Percentiles rank a stretch among this genome's conserved stretches.
phyloP scores from a whole-genome alignment of 2,888 invertebrate genomes.

The Caenorhabditis sulstoni region DNA sequence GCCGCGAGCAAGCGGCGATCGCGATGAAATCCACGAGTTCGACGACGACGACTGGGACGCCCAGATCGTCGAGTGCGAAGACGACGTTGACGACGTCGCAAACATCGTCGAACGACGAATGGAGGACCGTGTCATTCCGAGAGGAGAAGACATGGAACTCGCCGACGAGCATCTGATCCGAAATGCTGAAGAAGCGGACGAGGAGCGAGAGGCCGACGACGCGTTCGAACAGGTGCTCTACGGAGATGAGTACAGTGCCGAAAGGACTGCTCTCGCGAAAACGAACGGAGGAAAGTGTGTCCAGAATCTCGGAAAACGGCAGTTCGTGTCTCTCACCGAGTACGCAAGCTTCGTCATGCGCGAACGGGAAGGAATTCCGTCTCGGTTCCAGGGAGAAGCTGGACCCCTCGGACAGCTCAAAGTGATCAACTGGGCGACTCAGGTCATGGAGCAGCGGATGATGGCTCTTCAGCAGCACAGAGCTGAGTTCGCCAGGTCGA shows the following conservation, averaged over 20 bases:
- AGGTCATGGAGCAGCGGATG: background rate
- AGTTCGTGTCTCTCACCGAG: background rate
- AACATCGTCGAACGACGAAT: no score
- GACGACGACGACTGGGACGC: no score
- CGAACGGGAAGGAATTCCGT: background rate
- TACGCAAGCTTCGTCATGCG: conserved; percentile 5
- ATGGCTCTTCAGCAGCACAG: background rate
- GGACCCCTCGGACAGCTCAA: conserved; percentile 2
- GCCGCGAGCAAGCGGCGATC: no score
- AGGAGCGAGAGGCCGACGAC: no score
- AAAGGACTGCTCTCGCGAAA: background rate
- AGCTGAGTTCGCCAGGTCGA: background rate
- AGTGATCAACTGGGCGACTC: background rate
- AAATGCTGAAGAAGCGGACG: no score
- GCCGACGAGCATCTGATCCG: no score
- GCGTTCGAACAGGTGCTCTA: conserved; percentile 1
- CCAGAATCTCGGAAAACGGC: background rate
- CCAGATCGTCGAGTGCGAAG: no score
- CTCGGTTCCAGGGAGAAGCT: conserved; percentile 7
- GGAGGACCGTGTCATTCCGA: no score
- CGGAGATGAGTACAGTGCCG: conserved; percentile 15
- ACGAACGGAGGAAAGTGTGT: conserved; percentile 8
- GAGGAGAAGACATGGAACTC: no score
- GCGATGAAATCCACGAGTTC: no score
- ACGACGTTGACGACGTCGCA: no score